These are phyloP conservation scores for Drosophila ambigua DNA, from an alignment of 1,140 invertebrate species.

Conservation along the genomic window DNA sequence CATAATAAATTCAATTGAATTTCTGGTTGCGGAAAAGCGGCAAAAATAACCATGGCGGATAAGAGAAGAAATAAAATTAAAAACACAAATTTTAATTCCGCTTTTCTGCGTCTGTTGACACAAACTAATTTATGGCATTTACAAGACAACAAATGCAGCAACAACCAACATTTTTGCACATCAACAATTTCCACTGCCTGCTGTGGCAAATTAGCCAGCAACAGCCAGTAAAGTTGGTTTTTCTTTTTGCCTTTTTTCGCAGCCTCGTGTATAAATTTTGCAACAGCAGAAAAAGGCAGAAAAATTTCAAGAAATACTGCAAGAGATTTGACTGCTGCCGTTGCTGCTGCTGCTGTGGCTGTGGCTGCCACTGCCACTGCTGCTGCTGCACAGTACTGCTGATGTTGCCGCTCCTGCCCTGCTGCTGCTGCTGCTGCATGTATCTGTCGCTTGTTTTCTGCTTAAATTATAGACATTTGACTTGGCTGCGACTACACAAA, in stretches of 20 bases:
- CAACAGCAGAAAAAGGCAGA: constrained; percentile 48
- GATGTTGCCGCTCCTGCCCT: constrained; percentile 8
- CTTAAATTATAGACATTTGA: constrained; percentile 82
- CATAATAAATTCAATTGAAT: constrained; percentile 68
- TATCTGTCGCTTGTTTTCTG: constrained; percentile 79
- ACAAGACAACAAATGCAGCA: constrained; percentile 69
- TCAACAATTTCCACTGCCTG: constrained; percentile 78
- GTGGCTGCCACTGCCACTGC: constrained; percentile 23
- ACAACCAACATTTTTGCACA: constrained; percentile 68
- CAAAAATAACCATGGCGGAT: constrained; percentile 24
- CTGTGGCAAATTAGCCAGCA: constrained; percentile 75
- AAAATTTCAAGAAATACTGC: constrained; percentile 53
- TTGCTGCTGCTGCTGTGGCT: constrained; percentile 28
- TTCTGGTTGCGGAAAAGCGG: constrained; percentile 31
- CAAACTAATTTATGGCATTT: constrained; percentile 81
- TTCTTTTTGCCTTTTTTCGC: constrained; percentile 32
- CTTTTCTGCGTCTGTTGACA: constrained; percentile 69
- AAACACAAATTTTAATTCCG: constrained; percentile 63
- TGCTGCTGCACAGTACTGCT: constrained; percentile 22
- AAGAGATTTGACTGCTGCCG: constrained; percentile 69
- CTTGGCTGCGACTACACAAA: constrained; percentile 64
- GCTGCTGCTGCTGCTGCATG: constrained; percentile 56
- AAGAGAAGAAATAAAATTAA: constrained; percentile 33
- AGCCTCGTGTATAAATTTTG: constrained; percentile 76
- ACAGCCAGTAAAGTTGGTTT: constrained; percentile 58